Conservation (phyloP, 2,113 vertebrate genomes). For the Carollia perspicillata region DNA sequence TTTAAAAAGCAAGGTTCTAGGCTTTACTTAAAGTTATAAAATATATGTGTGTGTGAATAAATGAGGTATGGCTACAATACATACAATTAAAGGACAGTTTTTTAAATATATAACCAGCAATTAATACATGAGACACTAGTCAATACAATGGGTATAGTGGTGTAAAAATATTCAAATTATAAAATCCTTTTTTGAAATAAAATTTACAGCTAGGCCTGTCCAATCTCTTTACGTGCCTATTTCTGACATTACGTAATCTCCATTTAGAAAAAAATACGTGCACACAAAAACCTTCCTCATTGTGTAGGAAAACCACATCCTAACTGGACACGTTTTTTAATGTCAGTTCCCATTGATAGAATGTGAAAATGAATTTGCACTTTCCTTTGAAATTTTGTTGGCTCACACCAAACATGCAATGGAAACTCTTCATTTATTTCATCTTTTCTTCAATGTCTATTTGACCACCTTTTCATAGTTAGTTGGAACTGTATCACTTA, state of each 20-base stretch:
- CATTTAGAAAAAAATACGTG: not conserved
- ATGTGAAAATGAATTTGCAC: conserved; percentile 45
- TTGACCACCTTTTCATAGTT: conserved; percentile 41
- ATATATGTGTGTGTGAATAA: not conserved
- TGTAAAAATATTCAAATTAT: conserved; percentile 37
- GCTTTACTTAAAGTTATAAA: not conserved
- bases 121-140: not conserved
- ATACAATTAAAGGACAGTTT: not conserved
- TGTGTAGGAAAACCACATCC: conserved; percentile 2
- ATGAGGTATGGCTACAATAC: not conserved
- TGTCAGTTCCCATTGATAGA: conserved; percentile 11
- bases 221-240: not conserved
- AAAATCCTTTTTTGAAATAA: conserved; percentile 28
- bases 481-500: conserved; percentile 38
- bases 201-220: conserved; percentile 14
- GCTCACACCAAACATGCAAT: not conserved
- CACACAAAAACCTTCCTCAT: not conserved
- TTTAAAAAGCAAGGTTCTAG: not conserved
- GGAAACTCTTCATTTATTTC: conserved; percentile 49
- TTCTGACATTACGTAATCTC: conserved; percentile 3
- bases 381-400: conserved; percentile 58
- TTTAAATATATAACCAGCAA: not conserved
- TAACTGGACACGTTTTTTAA: conserved; percentile 12
- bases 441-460: conserved; percentile 17
- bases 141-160: not conserved